Conservation (phyloP, 2,797 vertebrate genomes). For the Sparus aurata region DNA sequence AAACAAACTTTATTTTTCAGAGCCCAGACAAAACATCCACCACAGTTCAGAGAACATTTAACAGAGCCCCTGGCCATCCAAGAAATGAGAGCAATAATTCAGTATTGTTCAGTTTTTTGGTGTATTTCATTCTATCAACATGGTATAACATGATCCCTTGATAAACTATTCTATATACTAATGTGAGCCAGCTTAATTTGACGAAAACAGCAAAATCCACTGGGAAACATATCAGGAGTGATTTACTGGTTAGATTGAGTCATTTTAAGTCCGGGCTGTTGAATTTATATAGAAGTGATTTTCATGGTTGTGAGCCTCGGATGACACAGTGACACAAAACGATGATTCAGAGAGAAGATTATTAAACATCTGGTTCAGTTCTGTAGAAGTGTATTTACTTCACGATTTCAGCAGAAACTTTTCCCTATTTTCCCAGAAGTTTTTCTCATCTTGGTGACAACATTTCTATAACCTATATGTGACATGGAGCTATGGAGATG, state of each 20-base stretch:
- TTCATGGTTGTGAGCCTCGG: constrained; percentile 1
- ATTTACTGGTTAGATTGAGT: background rate
- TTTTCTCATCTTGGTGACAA: constrained; percentile 10
- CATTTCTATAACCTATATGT: constrained; percentile 23
- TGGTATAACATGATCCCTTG: background rate
- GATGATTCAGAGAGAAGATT: constrained; percentile 57
- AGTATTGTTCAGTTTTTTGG: constrained; percentile 4
- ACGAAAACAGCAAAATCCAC: background rate
- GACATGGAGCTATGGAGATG: constrained; percentile 35
- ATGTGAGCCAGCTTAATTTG: background rate
- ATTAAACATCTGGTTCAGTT: constrained; percentile 72
- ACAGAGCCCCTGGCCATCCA: constrained; percentile 13
- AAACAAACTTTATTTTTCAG: constrained; percentile 76
- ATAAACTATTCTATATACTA: background rate
- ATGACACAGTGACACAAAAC: constrained; percentile 53
- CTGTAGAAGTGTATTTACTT: constrained; percentile 8
- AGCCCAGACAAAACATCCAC: constrained; percentile 75
- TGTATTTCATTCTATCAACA: constrained; percentile 5
- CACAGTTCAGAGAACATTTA: constrained; percentile 37
- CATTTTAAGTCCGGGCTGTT: constrained; percentile 25
- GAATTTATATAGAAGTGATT: background rate
- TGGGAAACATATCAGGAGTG: background rate
- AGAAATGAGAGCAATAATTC: constrained; percentile 19
- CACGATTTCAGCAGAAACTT: constrained; percentile 29
- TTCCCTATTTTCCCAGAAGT: constrained; percentile 25